Percentiles rank a stretch among this genome's conserved stretches.
phyloP scores from a whole-genome alignment of 2,797 vertebrate genomes.

The Tympanoctomys barrerae region DNA sequence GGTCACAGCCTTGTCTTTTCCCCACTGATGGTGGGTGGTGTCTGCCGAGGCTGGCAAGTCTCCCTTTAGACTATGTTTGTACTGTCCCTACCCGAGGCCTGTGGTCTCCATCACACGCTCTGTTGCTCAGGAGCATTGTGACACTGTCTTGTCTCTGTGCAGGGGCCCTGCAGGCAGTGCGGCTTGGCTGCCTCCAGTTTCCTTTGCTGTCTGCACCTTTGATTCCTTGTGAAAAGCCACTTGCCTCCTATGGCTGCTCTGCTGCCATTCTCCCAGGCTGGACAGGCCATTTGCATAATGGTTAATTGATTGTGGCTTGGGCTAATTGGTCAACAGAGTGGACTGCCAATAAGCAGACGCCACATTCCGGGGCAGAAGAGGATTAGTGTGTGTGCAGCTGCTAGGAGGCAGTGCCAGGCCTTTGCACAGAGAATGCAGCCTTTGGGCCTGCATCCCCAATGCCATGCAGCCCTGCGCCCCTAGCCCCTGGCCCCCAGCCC shows the following conservation, averaged over 20 bases:
- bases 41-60: neutral
- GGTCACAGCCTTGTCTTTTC: neutral
- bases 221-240: neutral
- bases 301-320: constrained; percentile 52
- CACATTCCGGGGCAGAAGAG: neutral
- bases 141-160: neutral
- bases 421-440: neutral
- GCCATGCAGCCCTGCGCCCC: rapidly evolving
- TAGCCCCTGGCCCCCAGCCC: neutral
- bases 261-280: neutral
- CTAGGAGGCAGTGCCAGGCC: neutral
- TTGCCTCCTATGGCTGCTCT: neutral
- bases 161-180: neutral
- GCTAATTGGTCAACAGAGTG: constrained; percentile 56
- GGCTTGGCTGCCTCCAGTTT: neutral
- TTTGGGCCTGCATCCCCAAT: rapidly evolving
- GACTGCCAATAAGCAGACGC: constrained; percentile 13
- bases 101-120: neutral
- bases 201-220: neutral
- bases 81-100: neutral
- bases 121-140: neutral
- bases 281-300: neutral
- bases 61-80: neutral
- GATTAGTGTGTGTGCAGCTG: neutral
- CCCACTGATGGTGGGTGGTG: neutral